Evolutionary conservation across 2,797 vertebrate species (phyloP).

Genomic region (Lates japonicus): DNA sequence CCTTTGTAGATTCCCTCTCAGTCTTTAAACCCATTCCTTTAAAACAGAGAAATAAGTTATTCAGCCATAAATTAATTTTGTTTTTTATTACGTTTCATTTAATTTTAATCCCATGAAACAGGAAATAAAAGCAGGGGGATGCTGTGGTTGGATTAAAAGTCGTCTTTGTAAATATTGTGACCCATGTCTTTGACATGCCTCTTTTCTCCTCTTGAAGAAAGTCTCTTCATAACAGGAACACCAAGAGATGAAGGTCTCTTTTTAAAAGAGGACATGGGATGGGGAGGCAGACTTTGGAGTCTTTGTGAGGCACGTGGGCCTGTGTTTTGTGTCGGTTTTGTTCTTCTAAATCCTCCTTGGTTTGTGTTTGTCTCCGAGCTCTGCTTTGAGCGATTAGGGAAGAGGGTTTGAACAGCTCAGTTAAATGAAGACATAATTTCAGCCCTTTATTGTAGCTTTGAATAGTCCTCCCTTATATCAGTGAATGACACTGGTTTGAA

Average conservation of each 20-base stretch:
- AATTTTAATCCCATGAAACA: constrained; percentile 87
- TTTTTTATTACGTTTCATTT: constrained; percentile 84
- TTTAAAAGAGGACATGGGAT: constrained; percentile 78
- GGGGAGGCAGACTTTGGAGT: constrained; percentile 83
- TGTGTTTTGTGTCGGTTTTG: constrained; percentile 82
- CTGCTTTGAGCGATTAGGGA: constrained; percentile 85
- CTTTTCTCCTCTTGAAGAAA: constrained; percentile 79
- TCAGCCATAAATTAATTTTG: constrained; percentile 85
- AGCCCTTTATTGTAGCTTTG: constrained; percentile 72
- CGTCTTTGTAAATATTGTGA: constrained; percentile 86
- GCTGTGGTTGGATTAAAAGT: constrained; percentile 87
- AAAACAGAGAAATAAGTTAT: constrained; percentile 71
- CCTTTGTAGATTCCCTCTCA: constrained; percentile 76
- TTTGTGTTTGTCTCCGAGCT: constrained; percentile 80
- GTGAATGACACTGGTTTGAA: constrained; percentile 70
- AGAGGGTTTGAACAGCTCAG: constrained; percentile 69
- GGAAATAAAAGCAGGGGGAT: constrained; percentile 80
- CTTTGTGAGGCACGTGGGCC: constrained; percentile 82
- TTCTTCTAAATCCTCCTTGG: constrained; percentile 85
- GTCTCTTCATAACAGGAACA: constrained; percentile 80
- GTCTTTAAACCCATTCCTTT: constrained; percentile 71
- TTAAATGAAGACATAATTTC: constrained; percentile 77
- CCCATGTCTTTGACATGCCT: constrained; percentile 85
- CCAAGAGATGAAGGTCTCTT: constrained; percentile 84
- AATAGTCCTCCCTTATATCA: constrained; percentile 71